Conservation (phyloP, 2,113 vertebrate genomes). For the Muscicapa adusta region DNA sequence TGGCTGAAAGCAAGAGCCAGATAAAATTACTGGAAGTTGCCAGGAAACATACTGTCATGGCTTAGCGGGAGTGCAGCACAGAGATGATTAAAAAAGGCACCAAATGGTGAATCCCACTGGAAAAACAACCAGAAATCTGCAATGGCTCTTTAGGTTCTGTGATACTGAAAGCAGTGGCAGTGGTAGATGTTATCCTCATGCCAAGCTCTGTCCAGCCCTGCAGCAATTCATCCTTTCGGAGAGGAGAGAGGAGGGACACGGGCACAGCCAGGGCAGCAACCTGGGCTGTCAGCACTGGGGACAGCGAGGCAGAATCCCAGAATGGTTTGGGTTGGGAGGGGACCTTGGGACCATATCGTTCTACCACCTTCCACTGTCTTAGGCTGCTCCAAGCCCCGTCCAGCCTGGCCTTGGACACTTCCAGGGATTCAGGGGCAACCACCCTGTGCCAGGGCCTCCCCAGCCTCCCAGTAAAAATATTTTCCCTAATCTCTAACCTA, state of each 20-base stretch:
- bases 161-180: background rate
- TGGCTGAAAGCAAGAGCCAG: background rate
- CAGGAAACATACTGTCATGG: background rate
- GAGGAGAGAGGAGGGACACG: background rate
- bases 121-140: background rate
- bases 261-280: rapidly evolving
- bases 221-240: rapidly evolving
- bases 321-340: background rate
- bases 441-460: background rate
- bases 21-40: constrained; percentile 14
- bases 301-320: background rate
- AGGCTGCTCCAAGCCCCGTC: rapidly evolving
- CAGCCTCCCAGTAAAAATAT: rapidly evolving
- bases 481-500: background rate
- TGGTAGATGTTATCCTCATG: rapidly evolving
- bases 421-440: background rate
- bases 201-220: background rate
- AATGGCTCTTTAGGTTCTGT: background rate
- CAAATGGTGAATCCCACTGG: background rate
- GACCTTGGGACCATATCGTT: background rate
- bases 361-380: rapidly evolving
- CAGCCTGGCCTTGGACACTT: background rate
- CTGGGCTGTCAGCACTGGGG: background rate
- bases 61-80: rapidly evolving
- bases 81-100: background rate